Evolutionary conservation across 2,113 vertebrate genomes (phyloP), one percentile per base, ranked within the genome.

Genomic region (Lontra canadensis): DNA sequence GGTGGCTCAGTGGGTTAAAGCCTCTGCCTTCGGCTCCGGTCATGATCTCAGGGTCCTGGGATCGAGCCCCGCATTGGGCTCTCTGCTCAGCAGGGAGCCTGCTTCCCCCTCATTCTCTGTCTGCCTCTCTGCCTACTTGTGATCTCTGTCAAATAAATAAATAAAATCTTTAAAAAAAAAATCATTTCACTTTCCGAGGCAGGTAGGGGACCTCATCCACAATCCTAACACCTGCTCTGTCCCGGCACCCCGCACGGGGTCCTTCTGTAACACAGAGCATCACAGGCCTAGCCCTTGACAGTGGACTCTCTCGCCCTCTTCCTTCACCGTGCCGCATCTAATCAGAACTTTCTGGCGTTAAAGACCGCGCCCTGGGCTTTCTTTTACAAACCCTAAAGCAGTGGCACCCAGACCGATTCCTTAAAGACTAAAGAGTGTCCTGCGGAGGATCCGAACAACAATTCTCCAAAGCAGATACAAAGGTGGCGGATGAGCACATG

Each of bases 381-480:
- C 59, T 67, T 65, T 83, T 4, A 55, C 23, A 74, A 67, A 88
- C 42, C 34, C 63, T 67, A 52, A 74, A 63, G 79, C 73, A 88
- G 23, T 11, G n/a, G 20, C 61, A 42, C 13, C 44, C 25, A 79
- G 86, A 87, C 47, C 49, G 15, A 26, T 44, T 74, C 87, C 73
- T 71, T 25, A 7, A 76, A 21, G 59, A 92, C 10, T 9, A 71
- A 55, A 47, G 29, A 12, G 65, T 67, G 17, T 31, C 47, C 57
- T 69, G 36, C 2, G 17, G 63, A 81, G 34, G 42, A 25, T n/a
- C 57, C 18, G 26, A 76, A 55, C 2, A 88, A 31, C 7, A 49
- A 42, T 59, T 95, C 79, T 88, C 42, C 47, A 39, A 39, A 95
- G 63, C 49, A 39, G 80, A 92, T 25, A 25, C 2, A 61, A 36